These are phyloP conservation scores for Stenoptilia bipunctidactyla DNA, from an alignment of 2,888 invertebrate genomes.

Conservation along the genomic window DNA sequence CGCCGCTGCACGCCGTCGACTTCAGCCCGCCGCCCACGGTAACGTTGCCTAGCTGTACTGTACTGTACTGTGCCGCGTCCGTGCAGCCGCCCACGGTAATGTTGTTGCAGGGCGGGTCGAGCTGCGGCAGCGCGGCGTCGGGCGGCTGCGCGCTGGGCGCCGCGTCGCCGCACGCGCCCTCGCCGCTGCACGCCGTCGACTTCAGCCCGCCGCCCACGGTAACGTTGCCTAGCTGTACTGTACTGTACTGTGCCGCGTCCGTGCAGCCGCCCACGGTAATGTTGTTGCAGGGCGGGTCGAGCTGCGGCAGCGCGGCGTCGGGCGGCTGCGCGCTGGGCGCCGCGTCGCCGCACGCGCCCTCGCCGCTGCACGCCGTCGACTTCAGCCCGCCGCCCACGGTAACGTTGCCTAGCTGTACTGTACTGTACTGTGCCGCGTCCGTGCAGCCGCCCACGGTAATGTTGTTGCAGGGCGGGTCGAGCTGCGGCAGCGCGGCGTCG, in stretches of 20 bases:
- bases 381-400: conserved; percentile 79
- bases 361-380: conserved; percentile 78
- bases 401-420: no score
- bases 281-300: conserved; percentile 19
- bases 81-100: not conserved
- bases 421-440: no score
- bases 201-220: conserved; percentile 74
- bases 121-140: conserved; percentile 36
- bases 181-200: conserved; percentile 78
- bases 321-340: conserved; percentile 81
- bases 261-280: not conserved
- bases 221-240: no score
- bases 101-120: conserved; percentile 19
- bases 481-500: conserved; percentile 36
- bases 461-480: conserved; percentile 19
- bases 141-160: conserved; percentile 81
- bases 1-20: conserved; percentile 78
- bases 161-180: conserved; percentile 79
- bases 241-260: no score
- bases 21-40: conserved; percentile 74
- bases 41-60: no score
- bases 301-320: conserved; percentile 36
- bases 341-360: conserved; percentile 78
- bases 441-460: no score
- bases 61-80: no score